phyloP scores from a whole-genome alignment of 2,888 invertebrate species.

The Acanthacorydalis orientalis region DNA sequence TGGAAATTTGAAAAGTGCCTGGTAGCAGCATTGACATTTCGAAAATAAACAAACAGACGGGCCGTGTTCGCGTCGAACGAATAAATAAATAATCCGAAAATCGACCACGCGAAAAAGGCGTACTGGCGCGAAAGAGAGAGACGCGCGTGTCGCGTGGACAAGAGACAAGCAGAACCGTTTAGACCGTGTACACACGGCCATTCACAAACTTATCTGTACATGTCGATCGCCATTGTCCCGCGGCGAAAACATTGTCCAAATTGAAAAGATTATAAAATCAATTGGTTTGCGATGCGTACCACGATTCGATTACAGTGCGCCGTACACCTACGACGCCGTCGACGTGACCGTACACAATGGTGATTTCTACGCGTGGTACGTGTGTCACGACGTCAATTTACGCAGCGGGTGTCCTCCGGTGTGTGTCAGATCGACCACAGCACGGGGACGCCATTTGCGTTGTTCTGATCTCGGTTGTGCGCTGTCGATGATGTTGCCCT shows the following conservation, averaged over 20 bases:
- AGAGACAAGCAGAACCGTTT: background rate
- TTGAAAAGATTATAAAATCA: constrained; percentile 32
- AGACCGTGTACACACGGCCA: background rate
- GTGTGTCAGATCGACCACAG: constrained; percentile 1
- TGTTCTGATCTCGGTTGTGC: background rate
- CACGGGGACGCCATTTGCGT: too few relatives aligned
- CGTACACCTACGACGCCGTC: background rate
- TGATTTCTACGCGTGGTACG: constrained; percentile 7
- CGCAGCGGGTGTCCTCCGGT: background rate
- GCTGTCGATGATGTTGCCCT: background rate
- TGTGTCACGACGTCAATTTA: constrained; percentile 5
- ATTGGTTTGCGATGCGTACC: constrained; percentile 21
- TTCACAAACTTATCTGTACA: constrained; percentile 7
- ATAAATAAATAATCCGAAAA: too few relatives aligned
- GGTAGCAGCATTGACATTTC: too few relatives aligned
- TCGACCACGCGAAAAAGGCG: too few relatives aligned
- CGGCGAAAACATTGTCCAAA: constrained; percentile 30
- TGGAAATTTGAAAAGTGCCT: too few relatives aligned
- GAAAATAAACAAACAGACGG: too few relatives aligned
- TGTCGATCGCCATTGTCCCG: constrained; percentile 30
- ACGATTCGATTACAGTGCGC: constrained; percentile 18
- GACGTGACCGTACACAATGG: constrained; percentile 10
- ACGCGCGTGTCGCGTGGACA: background rate
- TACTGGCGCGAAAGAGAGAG: background rate
- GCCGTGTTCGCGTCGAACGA: too few relatives aligned